Evolutionary conservation across 2,113 vertebrate species (phyloP), one percentile per base, ranked within the genome.

Genomic region (Strix aluco): DNA sequence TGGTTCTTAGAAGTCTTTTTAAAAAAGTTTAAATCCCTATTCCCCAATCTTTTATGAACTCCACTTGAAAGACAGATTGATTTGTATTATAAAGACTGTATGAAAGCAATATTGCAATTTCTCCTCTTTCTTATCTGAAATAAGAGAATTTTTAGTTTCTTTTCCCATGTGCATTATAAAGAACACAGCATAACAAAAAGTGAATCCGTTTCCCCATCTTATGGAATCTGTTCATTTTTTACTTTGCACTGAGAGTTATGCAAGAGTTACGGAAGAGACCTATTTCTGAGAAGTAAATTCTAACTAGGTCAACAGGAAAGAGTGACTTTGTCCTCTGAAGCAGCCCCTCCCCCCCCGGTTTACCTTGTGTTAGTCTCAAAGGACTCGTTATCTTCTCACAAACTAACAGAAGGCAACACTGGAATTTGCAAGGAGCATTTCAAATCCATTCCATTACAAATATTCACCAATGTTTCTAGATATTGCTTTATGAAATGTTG

Each of bases 241-340:
- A 42, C 27, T 81, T 90, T 46, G 8, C 34, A 30, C 44, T 81
- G 36, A 86, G 23, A 29, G 36, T 81, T 96, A 57, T 34, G 7
- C 42, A 74, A 82, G 40, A 58, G 40, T 83, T 73, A 84, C 40
- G 44, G 52, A 92, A 92, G 16, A 92, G 91, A 78, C 29, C 42
- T 74, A 34, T 83, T 96, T 89, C 70, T 67, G 58, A 49, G 44
- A 96, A 89, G 44, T 90, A 81, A 95, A 86, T 75, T 70, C 70
- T 95, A 97, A 95, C 72, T 94, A 55, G 93, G 73, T 94, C 94
- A 89, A 16, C 9, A 96, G 51, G 5, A 88, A 91, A 88, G 46
- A 96, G n/a, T 46, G 23, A 32, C 69, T 80, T 90, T 90, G 32
- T 79, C 90, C 46, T 49, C 47, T 85, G 85, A 92, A 94, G 71